Evolutionary conservation across 1,140 invertebrate genomes (phyloP).

Genomic region (Zaprionus kolodkinae): DNA sequence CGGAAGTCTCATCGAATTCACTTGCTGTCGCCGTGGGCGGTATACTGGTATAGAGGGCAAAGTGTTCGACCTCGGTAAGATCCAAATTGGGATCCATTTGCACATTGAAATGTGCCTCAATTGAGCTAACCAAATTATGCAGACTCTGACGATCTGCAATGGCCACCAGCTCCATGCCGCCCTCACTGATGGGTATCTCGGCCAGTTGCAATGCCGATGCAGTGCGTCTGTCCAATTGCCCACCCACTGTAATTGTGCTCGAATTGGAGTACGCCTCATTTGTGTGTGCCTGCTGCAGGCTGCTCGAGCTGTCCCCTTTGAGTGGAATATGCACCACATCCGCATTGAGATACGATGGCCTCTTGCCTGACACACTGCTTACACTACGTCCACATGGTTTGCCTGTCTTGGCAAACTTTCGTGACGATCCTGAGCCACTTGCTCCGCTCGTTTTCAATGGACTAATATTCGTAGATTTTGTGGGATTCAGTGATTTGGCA

Average conservation of each 20-base stretch:
- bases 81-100: slow-evolving; percentile 85
- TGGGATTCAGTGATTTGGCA: slow-evolving; percentile 43
- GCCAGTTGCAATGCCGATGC: slow-evolving; percentile 82
- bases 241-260: slow-evolving; percentile 77
- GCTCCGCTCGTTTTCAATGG: slow-evolving; percentile 43
- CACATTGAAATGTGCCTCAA: slow-evolving; percentile 80
- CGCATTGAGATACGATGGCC: slow-evolving; percentile 81
- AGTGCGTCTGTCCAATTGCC: slow-evolving; percentile 74
- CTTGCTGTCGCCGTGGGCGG: slow-evolving; percentile 93
- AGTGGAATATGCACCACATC: slow-evolving; percentile 87
- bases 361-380: slow-evolving; percentile 86
- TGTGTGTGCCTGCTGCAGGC: slow-evolving; percentile 56
- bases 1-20: slow-evolving; percentile 94
- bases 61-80: slow-evolving; percentile 93
- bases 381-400: slow-evolving; percentile 86
- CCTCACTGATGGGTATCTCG: slow-evolving; percentile 80
- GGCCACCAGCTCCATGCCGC: slow-evolving; percentile 83
- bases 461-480: slow-evolving; percentile 45
- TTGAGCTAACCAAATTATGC: slow-evolving; percentile 77
- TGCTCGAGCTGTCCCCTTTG: slow-evolving; percentile 85
- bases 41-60: slow-evolving; percentile 92
- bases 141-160: slow-evolving; percentile 83
- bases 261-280: slow-evolving; percentile 76
- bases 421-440: background rate
- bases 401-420: slow-evolving; percentile 57